Base-by-base conservation (phyloP, 2,113 vertebrate species). In the Paratilapia polleni region DNA sequence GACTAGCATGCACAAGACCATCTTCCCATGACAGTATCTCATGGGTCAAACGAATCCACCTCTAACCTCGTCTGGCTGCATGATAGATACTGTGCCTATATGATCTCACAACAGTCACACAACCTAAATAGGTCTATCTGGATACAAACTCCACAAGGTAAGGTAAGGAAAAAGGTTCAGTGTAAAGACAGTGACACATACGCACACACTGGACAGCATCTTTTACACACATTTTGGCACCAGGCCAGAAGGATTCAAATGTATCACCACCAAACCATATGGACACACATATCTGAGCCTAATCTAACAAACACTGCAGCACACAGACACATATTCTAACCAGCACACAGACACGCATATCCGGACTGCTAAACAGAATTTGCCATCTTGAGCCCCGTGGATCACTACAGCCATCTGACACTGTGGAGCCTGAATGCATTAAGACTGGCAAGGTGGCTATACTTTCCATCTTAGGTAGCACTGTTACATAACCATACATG, bases 211-310 rank as follows among this genome's bases (percentile, higher is more conserved):
- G 36, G 38, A 54, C 68, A n/a, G 66, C 66, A 56, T 56, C 61
- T 3, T 19, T 82, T 82, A 77, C 66, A 88, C 78, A 82, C 6
- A 60, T 61, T n/a, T 85, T 91, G 86, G 86, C 75, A 41, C 19
- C 3, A 15, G 81, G 89, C 92, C 95, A 94, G 66, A 83, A 60
- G 22, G 61, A 76, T 82, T 94, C 88, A 85, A 93, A 93, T 31
- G 78, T 87, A 89, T 88, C 77, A 36, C 88, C 76, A 59, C 49
- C 24, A 31, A 90, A 92, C 89, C 94, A 95, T 95, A 94, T 95
- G 93, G 93, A 87, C 87, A 85, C 77, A 87, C 90, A 90, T 63
- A 83, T 88, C 74, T 47, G 26, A 77, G 76, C 73, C 81, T 89
- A 90, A 88, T 91, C 83, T 83, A 87, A 91, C 89, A 82, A 80